These are phyloP conservation scores for Andrena minutula DNA, from an alignment of 2,888 invertebrate genomes.

Conservation along the genomic window DNA sequence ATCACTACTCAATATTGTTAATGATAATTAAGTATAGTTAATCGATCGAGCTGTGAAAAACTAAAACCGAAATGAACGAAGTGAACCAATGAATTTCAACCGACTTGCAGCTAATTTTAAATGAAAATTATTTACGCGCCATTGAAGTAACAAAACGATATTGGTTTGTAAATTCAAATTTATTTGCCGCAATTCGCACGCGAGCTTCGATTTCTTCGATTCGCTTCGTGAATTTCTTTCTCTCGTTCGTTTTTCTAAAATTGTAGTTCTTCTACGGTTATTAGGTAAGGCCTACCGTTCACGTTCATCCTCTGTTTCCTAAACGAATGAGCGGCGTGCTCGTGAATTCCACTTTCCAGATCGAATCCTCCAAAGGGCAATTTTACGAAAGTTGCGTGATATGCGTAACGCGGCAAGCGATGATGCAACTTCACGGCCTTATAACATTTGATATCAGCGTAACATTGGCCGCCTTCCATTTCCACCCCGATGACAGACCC, in stretches of 20 bases:
- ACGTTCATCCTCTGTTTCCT: neutral
- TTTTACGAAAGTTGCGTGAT: neutral
- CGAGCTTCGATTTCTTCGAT: neutral
- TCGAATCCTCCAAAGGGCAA: neutral
- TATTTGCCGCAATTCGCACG: neutral
- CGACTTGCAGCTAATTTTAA: neutral
- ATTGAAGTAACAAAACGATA: neutral
- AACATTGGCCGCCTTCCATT: neutral
- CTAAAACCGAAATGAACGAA: constrained; percentile 36
- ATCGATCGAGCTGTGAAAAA: constrained; percentile 40
- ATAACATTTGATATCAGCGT: neutral
- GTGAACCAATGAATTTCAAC: constrained; percentile 13
- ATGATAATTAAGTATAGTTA: constrained; percentile 58
- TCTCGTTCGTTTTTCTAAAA: constrained; percentile 1
- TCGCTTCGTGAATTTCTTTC: constrained; percentile 35
- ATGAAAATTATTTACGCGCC: neutral
- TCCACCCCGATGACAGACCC: neutral
- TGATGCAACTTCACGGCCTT: neutral
- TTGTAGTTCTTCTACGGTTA: constrained; percentile 42
- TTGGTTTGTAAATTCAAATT: neutral
- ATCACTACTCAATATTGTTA: constrained; percentile 60
- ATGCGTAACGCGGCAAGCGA: neutral
- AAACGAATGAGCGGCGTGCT: neutral
- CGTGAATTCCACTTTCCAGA: neutral
- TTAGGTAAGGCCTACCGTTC: neutral